These are phyloP conservation scores for Lysandra bellargus DNA, from an alignment of 2,888 invertebrate genomes.

Conservation along the genomic window DNA sequence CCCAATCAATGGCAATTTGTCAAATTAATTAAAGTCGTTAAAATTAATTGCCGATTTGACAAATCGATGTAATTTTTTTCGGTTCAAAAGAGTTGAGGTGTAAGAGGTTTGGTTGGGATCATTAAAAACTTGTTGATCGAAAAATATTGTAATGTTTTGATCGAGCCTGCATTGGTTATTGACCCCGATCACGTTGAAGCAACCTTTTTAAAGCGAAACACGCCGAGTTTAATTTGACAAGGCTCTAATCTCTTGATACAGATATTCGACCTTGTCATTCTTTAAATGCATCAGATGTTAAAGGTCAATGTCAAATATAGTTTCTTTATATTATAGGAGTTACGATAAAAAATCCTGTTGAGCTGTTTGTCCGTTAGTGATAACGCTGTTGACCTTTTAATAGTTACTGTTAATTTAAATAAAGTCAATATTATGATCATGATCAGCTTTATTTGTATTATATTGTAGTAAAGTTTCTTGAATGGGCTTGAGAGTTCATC, in stretches of 20 bases:
- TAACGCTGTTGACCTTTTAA: constrained; percentile 15
- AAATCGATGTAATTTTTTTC: constrained; percentile 23
- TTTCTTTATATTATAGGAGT: background rate
- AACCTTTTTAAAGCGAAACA: background rate
- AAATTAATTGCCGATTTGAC: constrained; percentile 34
- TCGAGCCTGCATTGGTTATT: constrained; percentile 7
- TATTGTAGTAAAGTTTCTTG: background rate
- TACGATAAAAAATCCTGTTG: background rate
- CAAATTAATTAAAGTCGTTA: constrained; percentile 25
- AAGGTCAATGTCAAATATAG: constrained; percentile 12
- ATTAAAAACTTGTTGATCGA: constrained; percentile 13
- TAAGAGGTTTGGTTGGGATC: constrained; percentile 8
- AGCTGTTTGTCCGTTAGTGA: background rate
- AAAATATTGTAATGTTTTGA: background rate
- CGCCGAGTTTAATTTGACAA: background rate
- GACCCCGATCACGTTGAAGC: constrained; percentile 3
- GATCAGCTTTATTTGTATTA: too few species aligned
- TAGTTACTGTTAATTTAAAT: background rate
- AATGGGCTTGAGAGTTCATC: background rate
- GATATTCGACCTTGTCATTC: constrained; percentile 3
- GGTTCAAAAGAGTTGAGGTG: background rate
- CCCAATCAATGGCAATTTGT: constrained; percentile 20
- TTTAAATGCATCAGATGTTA: background rate
- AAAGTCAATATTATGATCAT: background rate
- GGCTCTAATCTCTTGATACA: constrained; percentile 3